A percentile compares a stretch with the other conserved stretches of the same genome.
phyloP scores from a whole-genome alignment of 1,140 invertebrate species.

The Panagrolaimus sp. region DNA sequence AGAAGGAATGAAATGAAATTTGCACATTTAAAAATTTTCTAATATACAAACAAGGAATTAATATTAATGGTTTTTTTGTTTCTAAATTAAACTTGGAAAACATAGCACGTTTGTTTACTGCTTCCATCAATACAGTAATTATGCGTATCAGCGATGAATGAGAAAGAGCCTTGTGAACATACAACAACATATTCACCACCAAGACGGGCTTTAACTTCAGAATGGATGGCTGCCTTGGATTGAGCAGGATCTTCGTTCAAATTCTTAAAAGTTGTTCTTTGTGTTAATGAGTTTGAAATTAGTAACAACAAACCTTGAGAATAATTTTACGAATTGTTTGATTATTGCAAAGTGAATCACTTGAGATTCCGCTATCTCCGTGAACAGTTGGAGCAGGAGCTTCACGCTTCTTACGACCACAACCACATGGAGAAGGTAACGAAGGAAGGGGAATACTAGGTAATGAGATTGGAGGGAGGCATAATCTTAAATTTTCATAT shows the following conservation, averaged over 20 bases:
- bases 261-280: slow-evolving; percentile 28
- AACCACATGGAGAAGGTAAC: slow-evolving; percentile 36
- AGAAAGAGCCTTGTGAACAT: slow-evolving; percentile 38
- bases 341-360: slow-evolving; percentile 45
- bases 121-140: slow-evolving; percentile 39
- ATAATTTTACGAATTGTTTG: slow-evolving; percentile 44
- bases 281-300: too few species aligned
- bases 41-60: too few species aligned
- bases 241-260: slow-evolving; percentile 32
- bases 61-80: too few species aligned
- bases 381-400: slow-evolving; percentile 28
- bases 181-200: slow-evolving; percentile 40
- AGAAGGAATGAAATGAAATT: too few species aligned
- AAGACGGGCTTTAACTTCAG: slow-evolving; percentile 45
- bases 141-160: slow-evolving; percentile 39
- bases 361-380: slow-evolving; percentile 20
- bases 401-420: slow-evolving; percentile 45
- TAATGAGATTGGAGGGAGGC: slow-evolving; percentile 27
- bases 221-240: slow-evolving; percentile 46
- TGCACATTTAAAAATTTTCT: too few species aligned
- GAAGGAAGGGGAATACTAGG: slow-evolving; percentile 18
- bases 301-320: slow-evolving; percentile 25
- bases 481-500: too few species aligned
- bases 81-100: slow-evolving; percentile 32
- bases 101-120: slow-evolving; percentile 37